phyloP scores from a whole-genome alignment of 2,888 invertebrate genomes.

The Platerodrilus igneus region DNA sequence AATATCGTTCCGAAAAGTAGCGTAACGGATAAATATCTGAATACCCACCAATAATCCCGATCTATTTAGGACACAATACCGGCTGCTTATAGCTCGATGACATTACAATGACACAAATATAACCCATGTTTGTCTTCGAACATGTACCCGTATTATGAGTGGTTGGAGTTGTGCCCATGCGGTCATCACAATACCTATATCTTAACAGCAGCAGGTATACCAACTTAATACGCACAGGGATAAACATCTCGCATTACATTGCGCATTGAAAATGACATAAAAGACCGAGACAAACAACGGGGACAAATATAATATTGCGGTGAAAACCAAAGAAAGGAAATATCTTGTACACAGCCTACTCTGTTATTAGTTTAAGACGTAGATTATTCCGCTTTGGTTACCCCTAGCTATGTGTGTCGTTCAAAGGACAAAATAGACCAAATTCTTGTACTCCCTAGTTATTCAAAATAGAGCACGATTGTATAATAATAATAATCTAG shows the following conservation, averaged over 20 bases:
- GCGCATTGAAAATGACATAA: constrained; percentile 40
- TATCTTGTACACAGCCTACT: constrained; percentile 16
- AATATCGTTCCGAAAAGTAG: constrained; percentile 19
- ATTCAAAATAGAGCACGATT: no score
- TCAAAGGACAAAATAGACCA: constrained; percentile 11
- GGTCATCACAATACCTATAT: constrained; percentile 39
- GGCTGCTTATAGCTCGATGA: constrained; percentile 40
- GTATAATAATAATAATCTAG: no score
- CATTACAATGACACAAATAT: constrained; percentile 49
- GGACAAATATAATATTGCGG: constrained; percentile 47
- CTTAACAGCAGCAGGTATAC: no score
- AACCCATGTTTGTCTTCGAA: constrained; percentile 45
- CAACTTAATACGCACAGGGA: constrained; percentile 31
- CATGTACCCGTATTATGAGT: constrained; percentile 40
- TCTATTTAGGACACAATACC: constrained; percentile 44
- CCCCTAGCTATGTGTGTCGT: constrained; percentile 13
- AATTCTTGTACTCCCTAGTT: no score
- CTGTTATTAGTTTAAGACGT: constrained; percentile 20
- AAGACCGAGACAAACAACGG: constrained; percentile 34
- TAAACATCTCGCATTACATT: constrained; percentile 47
- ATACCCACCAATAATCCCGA: constrained; percentile 35
- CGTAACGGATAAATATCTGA: constrained; percentile 27
- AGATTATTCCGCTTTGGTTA: constrained; percentile 21
- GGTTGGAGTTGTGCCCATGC: constrained; percentile 42
- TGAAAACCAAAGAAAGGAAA: constrained; percentile 38